These are phyloP conservation scores for Mormyrops attenuatus DNA, from an alignment of 2,797 vertebrate genomes.

Conservation along the genomic window DNA sequence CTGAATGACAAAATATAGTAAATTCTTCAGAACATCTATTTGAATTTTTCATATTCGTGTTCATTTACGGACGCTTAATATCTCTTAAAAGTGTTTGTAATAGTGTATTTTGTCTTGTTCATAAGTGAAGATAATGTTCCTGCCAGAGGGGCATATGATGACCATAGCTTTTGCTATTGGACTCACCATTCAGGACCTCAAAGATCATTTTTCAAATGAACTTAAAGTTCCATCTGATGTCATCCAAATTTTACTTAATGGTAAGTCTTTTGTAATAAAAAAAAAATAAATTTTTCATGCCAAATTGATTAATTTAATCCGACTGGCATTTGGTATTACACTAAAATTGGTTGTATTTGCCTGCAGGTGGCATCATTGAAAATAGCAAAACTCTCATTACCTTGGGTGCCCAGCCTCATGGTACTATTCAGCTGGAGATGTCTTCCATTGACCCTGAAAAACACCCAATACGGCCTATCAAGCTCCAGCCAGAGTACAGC, in stretches of 20 bases:
- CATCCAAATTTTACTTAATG: constrained; percentile 62
- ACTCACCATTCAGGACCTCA: constrained; percentile 59
- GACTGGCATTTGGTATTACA: background rate
- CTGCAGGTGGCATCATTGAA: constrained; percentile 57
- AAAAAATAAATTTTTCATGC: background rate
- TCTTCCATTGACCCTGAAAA: constrained; percentile 51
- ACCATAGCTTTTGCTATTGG: constrained; percentile 67
- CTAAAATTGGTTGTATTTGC: background rate
- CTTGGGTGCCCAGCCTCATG: constrained; percentile 60
- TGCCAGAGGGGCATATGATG: constrained; percentile 71
- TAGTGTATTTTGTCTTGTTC: constrained; percentile 12
- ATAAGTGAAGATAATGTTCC: constrained; percentile 73
- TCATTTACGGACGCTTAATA: constrained; percentile 1
- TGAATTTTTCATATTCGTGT: background rate
- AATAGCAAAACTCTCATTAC: constrained; percentile 59
- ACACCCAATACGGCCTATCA: constrained; percentile 59
- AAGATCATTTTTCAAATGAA: constrained; percentile 62
- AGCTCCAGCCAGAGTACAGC: constrained; percentile 52
- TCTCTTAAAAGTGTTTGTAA: background rate
- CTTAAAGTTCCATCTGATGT: constrained; percentile 62
- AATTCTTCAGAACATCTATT: background rate
- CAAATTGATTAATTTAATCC: background rate
- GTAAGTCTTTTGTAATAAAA: constrained; percentile 49
- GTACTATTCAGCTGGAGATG: constrained; percentile 65
- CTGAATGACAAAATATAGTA: background rate